These are phyloP conservation scores for Heliocidaris tuberculata DNA, from an alignment of 35 echinoderm and acorn worm genomes.

Conservation along the genomic window DNA sequence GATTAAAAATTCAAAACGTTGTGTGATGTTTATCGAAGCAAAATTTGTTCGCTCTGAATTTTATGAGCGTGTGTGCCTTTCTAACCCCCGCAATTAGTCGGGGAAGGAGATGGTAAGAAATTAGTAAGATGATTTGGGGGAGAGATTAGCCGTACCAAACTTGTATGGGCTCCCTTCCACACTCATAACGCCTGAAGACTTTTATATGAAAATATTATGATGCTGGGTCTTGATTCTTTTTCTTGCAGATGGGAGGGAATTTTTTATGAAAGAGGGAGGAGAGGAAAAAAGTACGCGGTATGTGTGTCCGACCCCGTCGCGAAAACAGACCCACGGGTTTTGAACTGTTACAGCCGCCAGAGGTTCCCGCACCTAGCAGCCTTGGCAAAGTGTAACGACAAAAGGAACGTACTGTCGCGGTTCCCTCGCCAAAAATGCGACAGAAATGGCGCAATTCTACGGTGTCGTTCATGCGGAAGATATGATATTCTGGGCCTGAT, in stretches of 20 bases:
- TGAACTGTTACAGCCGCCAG: slow-evolving; percentile 20
- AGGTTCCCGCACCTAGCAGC: slow-evolving; percentile 10
- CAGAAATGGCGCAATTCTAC: slow-evolving; percentile 25
- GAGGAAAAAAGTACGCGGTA: background rate
- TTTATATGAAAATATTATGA: slow-evolving; percentile 31
- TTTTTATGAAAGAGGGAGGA: slow-evolving; percentile 2
- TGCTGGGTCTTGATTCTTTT: slow-evolving; percentile 31
- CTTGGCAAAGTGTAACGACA: slow-evolving; percentile 28
- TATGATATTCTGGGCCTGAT: slow-evolving; percentile 26
- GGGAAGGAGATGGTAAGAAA: background rate
- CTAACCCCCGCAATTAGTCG: slow-evolving; percentile 18
- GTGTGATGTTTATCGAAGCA: slow-evolving; percentile 31
- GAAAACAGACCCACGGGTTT: slow-evolving; percentile 43
- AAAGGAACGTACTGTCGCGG: slow-evolving; percentile 22
- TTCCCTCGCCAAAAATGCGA: background rate
- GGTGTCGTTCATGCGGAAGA: slow-evolving; percentile 22
- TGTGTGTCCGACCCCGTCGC: background rate
- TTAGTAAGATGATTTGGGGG: background rate
- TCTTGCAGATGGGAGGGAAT: slow-evolving; percentile 29
- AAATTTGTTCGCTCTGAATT: slow-evolving; percentile 17
- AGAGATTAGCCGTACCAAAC: background rate
- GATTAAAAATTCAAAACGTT: background rate
- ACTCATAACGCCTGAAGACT: slow-evolving; percentile 12
- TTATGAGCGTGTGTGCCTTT: slow-evolving; percentile 14
- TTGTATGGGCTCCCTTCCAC: background rate